These are phyloP conservation scores for Ara ararauna DNA, from an alignment of 2,797 vertebrate species.

Conservation along the genomic window DNA sequence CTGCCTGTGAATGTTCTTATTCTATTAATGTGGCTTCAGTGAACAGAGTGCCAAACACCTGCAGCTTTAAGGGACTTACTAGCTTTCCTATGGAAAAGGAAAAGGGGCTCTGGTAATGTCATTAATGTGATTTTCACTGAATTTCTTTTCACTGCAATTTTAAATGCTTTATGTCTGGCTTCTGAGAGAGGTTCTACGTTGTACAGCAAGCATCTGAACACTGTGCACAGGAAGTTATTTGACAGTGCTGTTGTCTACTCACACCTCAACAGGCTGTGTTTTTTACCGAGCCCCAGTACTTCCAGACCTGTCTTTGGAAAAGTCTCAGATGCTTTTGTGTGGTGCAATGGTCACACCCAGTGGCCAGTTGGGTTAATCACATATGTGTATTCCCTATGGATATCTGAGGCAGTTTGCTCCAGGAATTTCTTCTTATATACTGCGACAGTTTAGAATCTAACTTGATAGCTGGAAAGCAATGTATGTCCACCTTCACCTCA, in stretches of 20 bases:
- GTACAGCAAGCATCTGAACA: not conserved
- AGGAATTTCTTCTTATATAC: conserved; percentile 7
- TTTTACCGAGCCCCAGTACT: not conserved
- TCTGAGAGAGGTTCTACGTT: not conserved
- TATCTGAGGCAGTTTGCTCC: conserved; percentile 38
- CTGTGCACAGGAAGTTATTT: not conserved
- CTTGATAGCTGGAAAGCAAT: conserved; percentile 14
- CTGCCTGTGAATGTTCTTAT: not conserved
- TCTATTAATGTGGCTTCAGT: not conserved
- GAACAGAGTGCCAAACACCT: not conserved
- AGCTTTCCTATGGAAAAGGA: not conserved
- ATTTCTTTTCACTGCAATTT: not conserved
- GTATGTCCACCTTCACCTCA: conserved; percentile 4
- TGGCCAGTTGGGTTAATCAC: conserved; percentile 73
- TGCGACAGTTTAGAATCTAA: conserved; percentile 35
- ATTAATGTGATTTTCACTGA: not conserved
- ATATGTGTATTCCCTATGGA: conserved; percentile 64
- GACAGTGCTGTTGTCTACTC: not conserved
- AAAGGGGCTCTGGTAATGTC: not conserved
- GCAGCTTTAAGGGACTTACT: conserved; percentile 1
- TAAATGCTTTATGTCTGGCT: not conserved
- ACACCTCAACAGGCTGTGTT: not conserved
- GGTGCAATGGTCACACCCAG: conserved; percentile 80
- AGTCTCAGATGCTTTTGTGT: conserved; percentile 59
- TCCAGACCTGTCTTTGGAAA: conserved; percentile 16